Base-by-base conservation (phyloP, 2,113 vertebrate genomes). In the Myxocyprinus asiaticus region DNA sequence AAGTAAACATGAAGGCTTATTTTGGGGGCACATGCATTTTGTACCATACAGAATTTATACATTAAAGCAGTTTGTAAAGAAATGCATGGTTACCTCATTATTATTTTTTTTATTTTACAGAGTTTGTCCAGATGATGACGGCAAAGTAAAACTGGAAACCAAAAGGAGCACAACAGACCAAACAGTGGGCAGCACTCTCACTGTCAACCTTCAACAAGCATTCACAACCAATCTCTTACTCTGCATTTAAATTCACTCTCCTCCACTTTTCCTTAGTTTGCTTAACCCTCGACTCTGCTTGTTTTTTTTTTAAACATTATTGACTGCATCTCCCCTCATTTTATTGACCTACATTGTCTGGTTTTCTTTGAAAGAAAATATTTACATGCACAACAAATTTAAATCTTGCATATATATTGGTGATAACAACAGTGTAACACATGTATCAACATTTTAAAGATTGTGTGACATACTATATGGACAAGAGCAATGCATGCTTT, bases 91-190 rank as follows among this genome's bases (percentile, higher is more conserved):
- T 1, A 58, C 10, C 33, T 17, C 42, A 48, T 33, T 48, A 14
- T 33, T 33, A 33, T 8, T 9, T 42, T 2, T 1, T 65, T 65
- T 44, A 0, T 11, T 7, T 4, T 4, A 4, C 84, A 88, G 89
- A 90, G 68, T 90, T 89, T 79, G 89, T 90, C 82, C 89, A 90
- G 83, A 90, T 90, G 89, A 90, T 90, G 89, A 90, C 89, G 7
- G 89, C 89, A 61, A 90, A 90, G 73, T 86, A 82, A 86, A 70
- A 48, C 45, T 69, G 62, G 76, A 82, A 80, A 81, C 65, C 83
- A 48, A 80, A 80, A 77, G 67, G 73, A 84, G 65, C 79, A 82
- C 80, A 81, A 59, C 76, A 86, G 85, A 84, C 82, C 87, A 87
- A 88, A 86, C 84, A 81, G 82, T 82, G 84, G 82, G 82, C 85